Base-by-base conservation (phyloP, 2,797 vertebrate genomes). In the Sebastolobus alascanus region DNA sequence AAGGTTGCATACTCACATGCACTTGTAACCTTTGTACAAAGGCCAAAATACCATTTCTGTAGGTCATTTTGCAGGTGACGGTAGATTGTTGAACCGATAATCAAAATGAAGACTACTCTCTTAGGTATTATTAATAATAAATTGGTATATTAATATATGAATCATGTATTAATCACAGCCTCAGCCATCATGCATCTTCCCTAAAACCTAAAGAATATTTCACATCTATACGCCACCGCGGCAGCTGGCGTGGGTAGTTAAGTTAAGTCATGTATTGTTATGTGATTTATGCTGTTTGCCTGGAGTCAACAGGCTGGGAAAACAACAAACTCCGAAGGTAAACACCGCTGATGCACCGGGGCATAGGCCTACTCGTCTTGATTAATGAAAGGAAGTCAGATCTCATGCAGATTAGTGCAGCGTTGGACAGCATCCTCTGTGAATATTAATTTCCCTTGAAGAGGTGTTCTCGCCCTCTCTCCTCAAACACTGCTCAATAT, bases 301-400 rank as follows among this genome's bases (percentile, higher is more conserved):
- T 89, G 25, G n/a, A 93, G 93, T 92, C 93, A 95, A 94, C 93
- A 94, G 83, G 89, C 92, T 91, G 84, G 64, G 87, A 87, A 92
- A 94, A 94, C 90, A 94, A 92, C 91, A 93, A 90, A 92, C 87
- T 91, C 70, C n/a, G 83, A 91, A 90, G 86, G 91, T 93, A 94
- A 93, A 95, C 92, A 95, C 61, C 54, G 75, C 3, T 40, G 91
- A 92, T 90, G 89, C 93, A 92, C 90, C 68, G 66, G 92, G 89
- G 90, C 91, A 93, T 89, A 87, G 89, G 90, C 91, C 92, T 90
- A 87, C 85, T 92, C 80, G 73, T 93, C 91, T 93, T 94, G 93
- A 94, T 94, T 94, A 94, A 95, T 95, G 94, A 92, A 93, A 95
- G 92, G 92, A 94, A 94, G 92, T 93, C 89, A 94, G 93, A 93